Evolutionary conservation across 2,888 invertebrate species (phyloP), one percentile per base, ranked within the genome.

Genomic region (Melipona beecheii): DNA sequence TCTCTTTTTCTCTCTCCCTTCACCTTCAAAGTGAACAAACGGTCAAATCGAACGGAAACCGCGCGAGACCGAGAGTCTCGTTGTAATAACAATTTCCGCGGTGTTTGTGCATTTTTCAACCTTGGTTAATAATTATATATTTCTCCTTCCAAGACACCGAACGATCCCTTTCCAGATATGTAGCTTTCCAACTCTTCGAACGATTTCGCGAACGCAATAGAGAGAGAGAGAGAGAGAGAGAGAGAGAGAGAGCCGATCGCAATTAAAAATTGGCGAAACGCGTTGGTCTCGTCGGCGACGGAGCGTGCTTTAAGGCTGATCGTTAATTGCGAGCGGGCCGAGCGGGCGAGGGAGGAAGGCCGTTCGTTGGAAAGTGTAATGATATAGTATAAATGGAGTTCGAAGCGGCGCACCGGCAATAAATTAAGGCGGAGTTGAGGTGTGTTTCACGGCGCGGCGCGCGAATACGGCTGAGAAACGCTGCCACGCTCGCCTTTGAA

Each of bases 391-490:
- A 81, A 83, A 75, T 83, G 83, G 81, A 72, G 83, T 81, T 83
- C 83, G 81, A 83, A 75, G 75, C 83, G 62, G 65, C 75, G 83
- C 75, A 62, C 19, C 83, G 71, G 75, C 83, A 72, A 83, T 83
- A 83, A 83, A 83, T 83, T 83, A 83, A 80, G 81, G 83, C 83
- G 75, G 83, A 81, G 75, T 75, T n/a, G 75, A 83, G 80, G 82
- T 72, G 80, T 68, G 82, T 72, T 75, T 56, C 27, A 52, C 17
- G 74, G 52, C 66, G 49, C 43, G 43, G 43, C 43, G 52, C 54
- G 75, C 82, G 83, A 80, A 75, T 64, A 68, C 75, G n/a, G 81
- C 56, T 68, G 81, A 72, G 83, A 75, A 83, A 80, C 83, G 52
- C 66, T 65, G 58, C 69, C 79, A 70, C 58, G 75, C 68, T 81